phyloP scores from a whole-genome alignment of 35 echinoderm and acorn worm genomes.

The Holothuria glaberrima region DNA sequence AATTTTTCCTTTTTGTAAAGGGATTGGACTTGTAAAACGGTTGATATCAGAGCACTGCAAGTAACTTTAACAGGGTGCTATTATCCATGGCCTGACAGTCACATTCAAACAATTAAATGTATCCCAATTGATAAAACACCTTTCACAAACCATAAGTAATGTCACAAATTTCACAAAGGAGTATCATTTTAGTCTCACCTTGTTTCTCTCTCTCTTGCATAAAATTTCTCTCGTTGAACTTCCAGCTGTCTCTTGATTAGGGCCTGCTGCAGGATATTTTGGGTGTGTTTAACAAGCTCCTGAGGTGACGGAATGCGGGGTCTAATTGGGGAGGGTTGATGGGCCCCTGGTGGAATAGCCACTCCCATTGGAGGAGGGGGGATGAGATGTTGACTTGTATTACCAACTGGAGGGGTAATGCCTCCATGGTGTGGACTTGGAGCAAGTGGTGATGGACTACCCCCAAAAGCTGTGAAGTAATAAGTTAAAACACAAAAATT shows the following conservation, averaged over 20 bases:
- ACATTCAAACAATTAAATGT: no score
- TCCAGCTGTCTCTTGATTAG: slow-evolving; percentile 95
- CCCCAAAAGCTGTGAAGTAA: slow-evolving; percentile 26
- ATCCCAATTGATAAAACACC: no score
- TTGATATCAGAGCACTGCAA: no score
- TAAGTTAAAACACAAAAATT: background rate
- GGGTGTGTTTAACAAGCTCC: slow-evolving; percentile 95
- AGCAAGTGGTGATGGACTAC: slow-evolving; percentile 74
- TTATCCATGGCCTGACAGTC: no score
- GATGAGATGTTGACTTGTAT: slow-evolving; percentile 54
- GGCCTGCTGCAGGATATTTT: slow-evolving; percentile 95
- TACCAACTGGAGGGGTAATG: slow-evolving; percentile 62
- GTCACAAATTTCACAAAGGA: background rate
- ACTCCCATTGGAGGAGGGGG: slow-evolving; percentile 60
- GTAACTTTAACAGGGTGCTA: no score
- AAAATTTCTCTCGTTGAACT: slow-evolving; percentile 96
- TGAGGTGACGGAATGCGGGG: slow-evolving; percentile 89
- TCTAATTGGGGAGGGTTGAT: slow-evolving; percentile 58
- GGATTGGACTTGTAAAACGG: no score
- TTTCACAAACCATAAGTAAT: no score
- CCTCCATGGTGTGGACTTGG: slow-evolving; percentile 61
- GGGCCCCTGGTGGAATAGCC: slow-evolving; percentile 58
- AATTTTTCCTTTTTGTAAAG: no score
- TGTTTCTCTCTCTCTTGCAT: slow-evolving; percentile 68
- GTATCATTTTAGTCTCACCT: background rate